Evolutionary conservation across 2,888 invertebrate species (phyloP).

Genomic region (Cerastis leucographa): DNA sequence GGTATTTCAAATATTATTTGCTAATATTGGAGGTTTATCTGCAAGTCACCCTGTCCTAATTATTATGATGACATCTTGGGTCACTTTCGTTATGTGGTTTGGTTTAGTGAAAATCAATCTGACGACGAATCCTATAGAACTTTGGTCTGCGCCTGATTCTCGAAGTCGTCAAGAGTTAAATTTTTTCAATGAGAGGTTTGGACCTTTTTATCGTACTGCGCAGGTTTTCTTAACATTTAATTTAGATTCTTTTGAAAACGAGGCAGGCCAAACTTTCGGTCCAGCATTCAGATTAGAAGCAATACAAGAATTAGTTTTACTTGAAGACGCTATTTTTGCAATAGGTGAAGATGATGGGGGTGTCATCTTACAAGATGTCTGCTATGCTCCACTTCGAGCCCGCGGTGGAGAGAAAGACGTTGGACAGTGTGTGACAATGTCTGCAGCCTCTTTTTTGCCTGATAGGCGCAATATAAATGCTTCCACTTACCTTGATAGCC

Average conservation of each 20-base stretch:
- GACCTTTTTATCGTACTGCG: constrained; percentile 96
- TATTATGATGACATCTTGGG: constrained; percentile 91
- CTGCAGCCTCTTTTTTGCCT: constrained; percentile 95
- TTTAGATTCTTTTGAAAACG: constrained; percentile 80
- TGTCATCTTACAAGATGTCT: constrained; percentile 91
- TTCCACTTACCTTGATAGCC: constrained; percentile 80
- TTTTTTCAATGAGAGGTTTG: constrained; percentile 96
- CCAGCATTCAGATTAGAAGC: constrained; percentile 95
- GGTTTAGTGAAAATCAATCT: constrained; percentile 93
- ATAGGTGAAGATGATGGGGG: constrained; percentile 90
- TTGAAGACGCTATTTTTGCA: constrained; percentile 92
- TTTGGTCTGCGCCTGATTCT: constrained; percentile 97
- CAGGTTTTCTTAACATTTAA: constrained; percentile 96
- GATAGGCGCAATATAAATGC: constrained; percentile 88
- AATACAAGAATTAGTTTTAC: constrained; percentile 92
- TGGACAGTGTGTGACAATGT: constrained; percentile 95
- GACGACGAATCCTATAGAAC: constrained; percentile 97
- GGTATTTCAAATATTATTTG: constrained; percentile 79
- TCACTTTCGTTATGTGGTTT: constrained; percentile 90
- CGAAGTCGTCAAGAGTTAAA: constrained; percentile 95
- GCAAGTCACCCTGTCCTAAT: constrained; percentile 92
- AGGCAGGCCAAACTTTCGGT: constrained; percentile 91
- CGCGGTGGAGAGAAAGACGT: constrained; percentile 90
- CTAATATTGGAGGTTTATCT: constrained; percentile 89
- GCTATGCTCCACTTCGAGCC: constrained; percentile 95